A percentile compares a stretch with the other conserved stretches of the same genome.
These are phyloP conservation scores for Gallinago undulata DNA, from an alignment of 2,113 vertebrate genomes.

Conservation along the genomic window DNA sequence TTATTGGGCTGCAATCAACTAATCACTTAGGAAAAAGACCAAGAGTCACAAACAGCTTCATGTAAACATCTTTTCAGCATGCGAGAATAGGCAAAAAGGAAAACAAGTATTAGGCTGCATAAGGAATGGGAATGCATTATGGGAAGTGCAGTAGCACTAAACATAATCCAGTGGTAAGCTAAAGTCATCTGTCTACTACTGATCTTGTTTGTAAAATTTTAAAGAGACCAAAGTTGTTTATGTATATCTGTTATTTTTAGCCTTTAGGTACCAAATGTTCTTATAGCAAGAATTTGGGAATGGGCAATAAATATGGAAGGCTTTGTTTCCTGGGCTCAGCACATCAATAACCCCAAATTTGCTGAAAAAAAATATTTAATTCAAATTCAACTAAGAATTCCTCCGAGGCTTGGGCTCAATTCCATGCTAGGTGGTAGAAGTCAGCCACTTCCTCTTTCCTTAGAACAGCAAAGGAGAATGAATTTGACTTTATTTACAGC, in stretches of 20 bases:
- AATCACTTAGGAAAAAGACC: not conserved
- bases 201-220: not conserved
- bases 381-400: not conserved
- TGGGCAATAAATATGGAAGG: not conserved
- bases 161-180: not conserved
- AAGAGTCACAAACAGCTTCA: not conserved
- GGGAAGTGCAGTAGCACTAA: not conserved
- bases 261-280: not conserved
- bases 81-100: not conserved
- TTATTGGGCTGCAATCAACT: not conserved
- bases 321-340: not conserved
- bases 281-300: not conserved
- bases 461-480: not conserved
- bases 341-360: not conserved
- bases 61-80: not conserved
- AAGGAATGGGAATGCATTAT: not conserved
- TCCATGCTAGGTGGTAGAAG: not conserved
- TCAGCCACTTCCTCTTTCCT: not conserved
- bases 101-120: not conserved
- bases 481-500: conserved; percentile 20
- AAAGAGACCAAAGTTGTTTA: not conserved
- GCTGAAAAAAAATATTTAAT: not conserved
- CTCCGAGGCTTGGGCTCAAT: not conserved
- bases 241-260: not conserved
- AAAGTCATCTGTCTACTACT: not conserved